Base-by-base conservation (phyloP, 2,888 invertebrate genomes). In the Zootermopsis nevadensis region DNA sequence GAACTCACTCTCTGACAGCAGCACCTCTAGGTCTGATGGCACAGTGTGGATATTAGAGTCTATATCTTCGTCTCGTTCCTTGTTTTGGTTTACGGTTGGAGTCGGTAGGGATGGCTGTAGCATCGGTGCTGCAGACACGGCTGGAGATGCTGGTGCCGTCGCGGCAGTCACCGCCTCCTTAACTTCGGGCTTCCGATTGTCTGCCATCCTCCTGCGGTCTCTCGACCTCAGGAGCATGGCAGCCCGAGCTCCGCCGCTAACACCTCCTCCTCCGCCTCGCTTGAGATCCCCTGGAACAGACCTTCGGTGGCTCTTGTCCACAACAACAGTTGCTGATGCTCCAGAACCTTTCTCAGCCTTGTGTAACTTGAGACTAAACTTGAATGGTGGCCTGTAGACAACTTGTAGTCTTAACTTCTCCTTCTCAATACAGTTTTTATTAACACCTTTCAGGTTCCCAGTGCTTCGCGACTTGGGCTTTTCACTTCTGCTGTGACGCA, bases 351-450 rank as follows among this genome's bases (percentile, higher is more conserved):
- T 94, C 85, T 94, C 94, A 82, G 94, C 93, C 87, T 94, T 94
- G 84, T 93, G 92, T 85, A 96, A 92, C 88, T 95, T 95, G 82
- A 96, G 92, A 88, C 95, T 96, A 89, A 96, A 96, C 87, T 95
- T 95, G 89, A 96, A 96, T 22, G 96, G 96, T 80, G 96, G 96
- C 88, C 96, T 96, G 89, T 96, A 96, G 38, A 96, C 95, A 55
- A 96, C 96, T 89, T 96, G 96, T 33, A 96, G 90, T 86, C 95
- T 93, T 22, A 96, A 93, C 88, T 95, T 95, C 84, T 89, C 84
- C 66, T 83, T 83, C n/a, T 27, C 87, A 91, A 72, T 69, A 91
- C 74, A 69, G 76, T 35, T 76, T 76, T 82, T 82, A n/a, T 74
- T 80, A 30, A 77, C 77, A 60, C 91, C 90, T n/a, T 93, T 89